A percentile compares a stretch with the other conserved stretches of the same genome.
Evolutionary conservation across 2,113 vertebrate species (phyloP).

Genomic region (Ictalurus furcatus): DNA sequence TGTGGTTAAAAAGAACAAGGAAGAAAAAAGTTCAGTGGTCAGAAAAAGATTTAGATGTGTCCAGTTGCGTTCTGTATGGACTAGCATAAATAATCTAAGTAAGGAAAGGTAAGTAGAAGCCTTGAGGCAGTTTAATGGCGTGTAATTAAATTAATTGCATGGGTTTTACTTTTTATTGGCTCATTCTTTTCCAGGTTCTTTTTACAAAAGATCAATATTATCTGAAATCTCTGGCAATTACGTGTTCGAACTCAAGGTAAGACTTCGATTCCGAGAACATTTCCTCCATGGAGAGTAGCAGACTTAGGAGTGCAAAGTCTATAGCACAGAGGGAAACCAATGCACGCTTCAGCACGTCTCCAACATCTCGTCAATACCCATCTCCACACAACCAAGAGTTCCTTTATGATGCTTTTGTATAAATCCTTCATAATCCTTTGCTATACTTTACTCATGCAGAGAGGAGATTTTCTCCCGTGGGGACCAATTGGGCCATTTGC

Average conservation of each 20-base stretch:
- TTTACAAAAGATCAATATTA: conserved; percentile 55
- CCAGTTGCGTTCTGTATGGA: conserved; percentile 19
- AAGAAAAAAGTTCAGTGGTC: neutral
- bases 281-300: conserved; percentile 48
- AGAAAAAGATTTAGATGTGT: conserved; percentile 36
- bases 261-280: conserved; percentile 27
- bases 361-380: conserved; percentile 26
- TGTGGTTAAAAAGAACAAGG: too few species aligned
- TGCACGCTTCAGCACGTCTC: conserved; percentile 17
- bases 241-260: conserved; percentile 49
- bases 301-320: neutral
- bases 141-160: conserved; percentile 59
- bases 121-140: conserved; percentile 46
- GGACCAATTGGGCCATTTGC: conserved; percentile 42
- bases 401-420: conserved; percentile 36
- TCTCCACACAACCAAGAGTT: conserved; percentile 14
- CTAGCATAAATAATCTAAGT: conserved; percentile 46
- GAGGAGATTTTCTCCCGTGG: conserved; percentile 47
- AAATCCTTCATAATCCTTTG: conserved; percentile 34
- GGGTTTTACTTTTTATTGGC: conserved; percentile 50
- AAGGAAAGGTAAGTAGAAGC: conserved; percentile 45
- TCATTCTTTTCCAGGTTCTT: conserved; percentile 48
- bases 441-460: conserved; percentile 37
- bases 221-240: conserved; percentile 54
- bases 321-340: conserved; percentile 19